A percentile compares a stretch with the other conserved stretches of the same genome.
phyloP scores from a whole-genome alignment of 1,140 invertebrate genomes.

The Heliconius nattereri region DNA sequence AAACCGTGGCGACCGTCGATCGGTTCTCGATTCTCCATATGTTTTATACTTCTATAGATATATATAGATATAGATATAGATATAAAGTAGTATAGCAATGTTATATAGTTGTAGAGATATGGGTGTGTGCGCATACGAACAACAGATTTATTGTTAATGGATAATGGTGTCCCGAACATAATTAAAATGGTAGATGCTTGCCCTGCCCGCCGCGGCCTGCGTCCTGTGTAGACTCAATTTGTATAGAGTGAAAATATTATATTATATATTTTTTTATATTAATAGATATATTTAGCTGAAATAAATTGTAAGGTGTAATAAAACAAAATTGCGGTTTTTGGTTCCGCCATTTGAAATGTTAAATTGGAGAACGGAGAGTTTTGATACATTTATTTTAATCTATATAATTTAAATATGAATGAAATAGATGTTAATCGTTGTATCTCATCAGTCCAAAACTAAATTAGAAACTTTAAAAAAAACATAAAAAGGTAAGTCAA shows the following conservation, averaged over 20 bases:
- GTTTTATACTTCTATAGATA: constrained; percentile 45
- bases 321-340: not conserved
- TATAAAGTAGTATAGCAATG: constrained; percentile 12
- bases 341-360: not conserved
- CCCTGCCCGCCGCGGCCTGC: constrained; percentile 58
- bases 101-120: constrained; percentile 48
- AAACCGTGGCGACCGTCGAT: constrained; percentile 60
- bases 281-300: not conserved
- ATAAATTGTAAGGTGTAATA: too few species aligned
- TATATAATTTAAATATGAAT: too few species aligned
- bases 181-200: constrained; percentile 80
- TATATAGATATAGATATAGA: constrained; percentile 7
- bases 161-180: constrained; percentile 79
- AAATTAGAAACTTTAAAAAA: too few species aligned
- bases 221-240: constrained; percentile 44
- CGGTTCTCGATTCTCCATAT: constrained; percentile 51
- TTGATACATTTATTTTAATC: too few species aligned
- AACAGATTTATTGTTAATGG: constrained; percentile 80
- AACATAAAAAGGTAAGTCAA: too few species aligned
- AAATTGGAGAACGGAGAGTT: too few species aligned
- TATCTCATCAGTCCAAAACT: too few species aligned
- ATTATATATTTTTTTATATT: not conserved
- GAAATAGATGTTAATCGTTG: too few species aligned
- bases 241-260: constrained; percentile 7
- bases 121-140: constrained; percentile 54